Percentiles rank a stretch among this genome's conserved stretches.
Evolutionary conservation across 2,113 vertebrate species (phyloP).

Genomic region (Acrocephalus arundinaceus): DNA sequence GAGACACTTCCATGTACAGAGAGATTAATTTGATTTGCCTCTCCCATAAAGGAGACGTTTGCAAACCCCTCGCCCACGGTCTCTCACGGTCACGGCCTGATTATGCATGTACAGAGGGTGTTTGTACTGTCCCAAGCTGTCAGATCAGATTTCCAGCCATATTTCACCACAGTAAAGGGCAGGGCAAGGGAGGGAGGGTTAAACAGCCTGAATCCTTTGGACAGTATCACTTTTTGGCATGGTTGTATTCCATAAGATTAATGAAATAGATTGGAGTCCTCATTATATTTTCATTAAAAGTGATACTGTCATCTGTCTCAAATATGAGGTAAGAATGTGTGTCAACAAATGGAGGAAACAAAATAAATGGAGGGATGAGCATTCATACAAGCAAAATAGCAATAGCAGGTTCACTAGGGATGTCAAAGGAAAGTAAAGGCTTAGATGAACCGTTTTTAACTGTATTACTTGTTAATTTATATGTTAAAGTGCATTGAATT

Average conservation of each 20-base stretch:
- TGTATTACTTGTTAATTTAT: slow-evolving; percentile 56
- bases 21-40: neutral
- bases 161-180: slow-evolving; percentile 78
- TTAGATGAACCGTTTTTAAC: slow-evolving; percentile 71
- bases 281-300: slow-evolving; percentile 37
- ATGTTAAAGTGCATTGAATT: slow-evolving; percentile 45
- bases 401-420: slow-evolving; percentile 80
- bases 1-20: neutral
- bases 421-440: slow-evolving; percentile 74
- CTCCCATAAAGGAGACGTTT: neutral
- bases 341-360: slow-evolving; percentile 71
- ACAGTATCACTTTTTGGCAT: slow-evolving; percentile 76
- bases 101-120: neutral
- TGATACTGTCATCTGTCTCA: slow-evolving; percentile 72
- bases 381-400: slow-evolving; percentile 77
- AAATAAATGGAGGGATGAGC: slow-evolving; percentile 62
- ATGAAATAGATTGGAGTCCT: neutral
- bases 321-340: slow-evolving; percentile 54
- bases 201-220: slow-evolving; percentile 20
- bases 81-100: neutral
- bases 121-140: neutral
- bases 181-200: neutral
- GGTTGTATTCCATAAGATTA: neutral
- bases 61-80: neutral
- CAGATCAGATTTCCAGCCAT: neutral